A percentile compares a stretch with the other conserved stretches of the same genome.
phyloP scores from a whole-genome alignment of 2,888 invertebrate species.

The Drosophila eohydei region DNA sequence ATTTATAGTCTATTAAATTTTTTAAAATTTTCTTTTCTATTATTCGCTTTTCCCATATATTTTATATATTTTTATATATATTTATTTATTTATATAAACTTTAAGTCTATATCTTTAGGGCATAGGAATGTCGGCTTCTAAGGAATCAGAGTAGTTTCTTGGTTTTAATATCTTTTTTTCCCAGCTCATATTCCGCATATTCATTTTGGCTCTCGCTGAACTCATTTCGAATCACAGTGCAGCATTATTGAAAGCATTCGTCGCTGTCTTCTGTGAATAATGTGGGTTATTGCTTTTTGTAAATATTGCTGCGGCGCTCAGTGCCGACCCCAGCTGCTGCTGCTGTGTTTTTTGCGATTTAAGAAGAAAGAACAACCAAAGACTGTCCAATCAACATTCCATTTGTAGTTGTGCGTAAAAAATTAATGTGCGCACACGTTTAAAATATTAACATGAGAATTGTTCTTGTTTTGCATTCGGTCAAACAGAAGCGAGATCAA shows the following conservation, averaged over 20 bases:
- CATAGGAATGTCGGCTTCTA: neutral
- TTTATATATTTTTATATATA: neutral
- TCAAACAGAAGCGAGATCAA: neutral
- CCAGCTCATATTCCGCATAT: constrained; percentile 6
- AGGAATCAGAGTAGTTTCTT: neutral
- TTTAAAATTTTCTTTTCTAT: neutral
- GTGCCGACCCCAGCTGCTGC: neutral
- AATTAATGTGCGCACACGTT: constrained; percentile 21
- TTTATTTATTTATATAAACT: neutral
- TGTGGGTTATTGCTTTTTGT: constrained; percentile 61
- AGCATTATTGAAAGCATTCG: constrained; percentile 29
- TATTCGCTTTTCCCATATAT: no score
- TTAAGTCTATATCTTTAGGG: neutral
- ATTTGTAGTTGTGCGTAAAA: constrained; percentile 5
- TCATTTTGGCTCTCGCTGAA: constrained; percentile 33
- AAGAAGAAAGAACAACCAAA: no score
- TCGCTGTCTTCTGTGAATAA: constrained; percentile 27
- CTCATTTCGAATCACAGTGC: constrained; percentile 19
- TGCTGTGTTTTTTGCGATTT: constrained; percentile 16
- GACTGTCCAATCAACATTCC: constrained; percentile 2
- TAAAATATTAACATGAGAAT: constrained; percentile 20
- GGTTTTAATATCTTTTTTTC: constrained; percentile 31
- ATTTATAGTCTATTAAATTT: neutral
- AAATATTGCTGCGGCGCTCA: constrained; percentile 28
- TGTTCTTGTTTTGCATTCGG: neutral